A percentile compares a stretch with the other conserved stretches of the same genome.
phyloP scores from a whole-genome alignment of 2,113 vertebrate species.

The Scolopax mira region DNA sequence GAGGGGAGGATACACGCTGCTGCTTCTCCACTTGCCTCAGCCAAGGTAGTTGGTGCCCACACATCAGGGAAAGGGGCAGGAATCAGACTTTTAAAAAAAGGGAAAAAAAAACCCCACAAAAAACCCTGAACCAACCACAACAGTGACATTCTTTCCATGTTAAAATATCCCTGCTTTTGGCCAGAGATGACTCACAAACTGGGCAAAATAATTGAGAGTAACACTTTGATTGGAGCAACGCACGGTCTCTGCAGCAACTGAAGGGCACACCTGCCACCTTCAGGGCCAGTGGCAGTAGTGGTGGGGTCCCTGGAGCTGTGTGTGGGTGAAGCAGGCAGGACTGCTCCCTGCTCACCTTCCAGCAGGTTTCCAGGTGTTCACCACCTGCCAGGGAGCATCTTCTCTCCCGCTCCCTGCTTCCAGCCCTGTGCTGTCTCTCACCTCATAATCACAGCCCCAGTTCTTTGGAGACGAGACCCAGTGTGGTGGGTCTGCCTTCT shows the following conservation, averaged over 20 bases:
- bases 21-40: neutral
- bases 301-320: neutral
- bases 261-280: neutral
- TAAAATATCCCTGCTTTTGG: neutral
- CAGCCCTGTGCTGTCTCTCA: fast-evolving
- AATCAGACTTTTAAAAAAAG: neutral
- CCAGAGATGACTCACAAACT: neutral
- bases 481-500: neutral
- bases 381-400: neutral
- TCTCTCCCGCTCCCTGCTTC: neutral
- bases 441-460: fast-evolving
- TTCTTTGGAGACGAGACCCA: neutral
- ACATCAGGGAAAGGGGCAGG: neutral
- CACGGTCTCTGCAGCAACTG: neutral
- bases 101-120: no score
- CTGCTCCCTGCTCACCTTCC: fast-evolving
- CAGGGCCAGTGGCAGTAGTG: neutral
- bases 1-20: fast-evolving
- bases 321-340: neutral
- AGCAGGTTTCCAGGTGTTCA: no score
- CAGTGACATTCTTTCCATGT: neutral
- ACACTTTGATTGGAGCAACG: fast-evolving
- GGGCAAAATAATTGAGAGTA: neutral
- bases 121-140: neutral
- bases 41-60: neutral